Conservation (phyloP, 2,888 invertebrate genomes). For the Chrysolina oricalcia region DNA sequence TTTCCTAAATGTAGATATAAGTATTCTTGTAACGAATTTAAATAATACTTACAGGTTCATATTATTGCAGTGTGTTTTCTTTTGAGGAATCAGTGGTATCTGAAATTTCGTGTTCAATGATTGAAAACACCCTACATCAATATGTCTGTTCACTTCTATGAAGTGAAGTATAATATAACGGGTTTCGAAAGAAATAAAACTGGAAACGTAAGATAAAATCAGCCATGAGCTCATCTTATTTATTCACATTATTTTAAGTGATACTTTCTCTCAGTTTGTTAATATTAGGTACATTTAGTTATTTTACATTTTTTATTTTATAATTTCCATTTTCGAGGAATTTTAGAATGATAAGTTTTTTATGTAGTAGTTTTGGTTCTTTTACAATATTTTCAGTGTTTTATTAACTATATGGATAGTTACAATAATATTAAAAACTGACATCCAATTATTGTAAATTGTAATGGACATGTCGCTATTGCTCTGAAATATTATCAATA, state of each 20-base stretch:
- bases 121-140: slow-evolving; percentile 46
- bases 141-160: slow-evolving; percentile 63
- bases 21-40: slow-evolving; percentile 70
- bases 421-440: slow-evolving; percentile 64
- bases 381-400: slow-evolving; percentile 50
- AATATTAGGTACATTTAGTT: neutral
- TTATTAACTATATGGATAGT: slow-evolving; percentile 54
- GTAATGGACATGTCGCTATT: slow-evolving; percentile 68
- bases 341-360: slow-evolving; percentile 25
- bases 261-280: neutral
- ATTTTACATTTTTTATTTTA: neutral
- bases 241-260: slow-evolving; percentile 5
- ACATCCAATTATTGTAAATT: slow-evolving; percentile 65
- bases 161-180: slow-evolving; percentile 58
- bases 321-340: neutral
- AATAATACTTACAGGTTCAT: slow-evolving; percentile 59
- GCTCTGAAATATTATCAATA: slow-evolving; percentile 66
- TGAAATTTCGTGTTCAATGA: slow-evolving; percentile 3
- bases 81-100: slow-evolving; percentile 1
- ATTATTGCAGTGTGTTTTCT: slow-evolving; percentile 36
- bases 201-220: slow-evolving; percentile 25
- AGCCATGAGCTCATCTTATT: slow-evolving; percentile 21
- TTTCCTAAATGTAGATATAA: slow-evolving; percentile 61
- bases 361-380: slow-evolving; percentile 44
- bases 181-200: slow-evolving; percentile 39